phyloP scores from a whole-genome alignment of 92 coral and sea anemone genomes.

The Anthopleura xanthogrammica region DNA sequence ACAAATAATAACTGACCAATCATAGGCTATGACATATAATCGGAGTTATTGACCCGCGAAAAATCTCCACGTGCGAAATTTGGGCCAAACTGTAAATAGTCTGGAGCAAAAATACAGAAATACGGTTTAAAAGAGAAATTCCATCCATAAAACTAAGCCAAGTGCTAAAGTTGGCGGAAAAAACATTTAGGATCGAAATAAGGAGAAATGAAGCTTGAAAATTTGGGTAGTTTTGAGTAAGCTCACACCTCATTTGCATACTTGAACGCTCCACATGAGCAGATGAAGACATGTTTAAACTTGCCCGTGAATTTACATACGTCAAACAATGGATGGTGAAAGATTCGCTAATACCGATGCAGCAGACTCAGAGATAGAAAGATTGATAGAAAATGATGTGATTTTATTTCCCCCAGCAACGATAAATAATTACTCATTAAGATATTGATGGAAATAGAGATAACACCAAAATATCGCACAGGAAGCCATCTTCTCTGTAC shows the following conservation, averaged over 20 bases:
- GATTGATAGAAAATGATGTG: neutral
- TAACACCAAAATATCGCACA: neutral
- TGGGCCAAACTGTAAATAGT: slow-evolving; percentile 15
- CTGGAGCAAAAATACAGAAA: neutral
- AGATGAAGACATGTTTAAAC: slow-evolving; percentile 10
- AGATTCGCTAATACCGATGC: neutral
- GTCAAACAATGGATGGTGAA: slow-evolving; percentile 8
- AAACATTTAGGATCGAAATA: neutral
- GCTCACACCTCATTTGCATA: slow-evolving; percentile 16
- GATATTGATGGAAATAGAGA: neutral
- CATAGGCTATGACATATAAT: neutral
- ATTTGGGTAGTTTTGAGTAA: neutral
- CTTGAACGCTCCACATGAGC: neutral
- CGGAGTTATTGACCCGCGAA: slow-evolving; percentile 24
- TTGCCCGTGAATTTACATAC: slow-evolving; percentile 4
- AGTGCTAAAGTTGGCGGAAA: neutral
- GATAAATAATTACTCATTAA: neutral
- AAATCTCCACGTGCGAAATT: slow-evolving; percentile 29
- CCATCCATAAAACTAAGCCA: neutral
- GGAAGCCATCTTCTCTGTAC: neutral
- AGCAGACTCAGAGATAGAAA: neutral
- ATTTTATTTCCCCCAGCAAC: neutral
- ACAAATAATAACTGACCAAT: neutral
- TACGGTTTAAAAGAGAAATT: neutral
- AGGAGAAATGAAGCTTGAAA: neutral